These are phyloP conservation scores for Plutella xylostella DNA, from an alignment of 2,888 invertebrate genomes.

Conservation along the genomic window DNA sequence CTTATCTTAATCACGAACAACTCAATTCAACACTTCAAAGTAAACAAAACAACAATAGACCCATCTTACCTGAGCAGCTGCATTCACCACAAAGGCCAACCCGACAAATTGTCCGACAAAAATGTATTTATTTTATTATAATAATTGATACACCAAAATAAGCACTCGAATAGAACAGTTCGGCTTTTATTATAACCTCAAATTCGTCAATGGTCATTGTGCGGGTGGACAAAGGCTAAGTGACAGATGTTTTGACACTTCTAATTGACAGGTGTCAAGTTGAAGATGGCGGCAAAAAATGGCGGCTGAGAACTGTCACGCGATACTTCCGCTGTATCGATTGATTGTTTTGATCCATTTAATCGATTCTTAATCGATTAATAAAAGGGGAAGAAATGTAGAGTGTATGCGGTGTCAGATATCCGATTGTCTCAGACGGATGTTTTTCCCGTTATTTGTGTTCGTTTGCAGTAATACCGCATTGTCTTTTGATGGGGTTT, in stretches of 20 bases:
- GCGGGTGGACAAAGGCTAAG: slow-evolving; percentile 19
- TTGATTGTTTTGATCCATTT: slow-evolving; percentile 21
- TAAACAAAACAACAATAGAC: slow-evolving; percentile 10
- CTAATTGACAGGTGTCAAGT: slow-evolving; percentile 43
- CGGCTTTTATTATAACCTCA: slow-evolving; percentile 9
- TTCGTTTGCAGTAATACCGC: not conserved
- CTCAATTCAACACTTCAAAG: too few relatives aligned
- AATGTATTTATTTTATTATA: slow-evolving; percentile 30
- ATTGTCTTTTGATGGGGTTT: too few relatives aligned
- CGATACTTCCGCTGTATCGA: slow-evolving; percentile 35
- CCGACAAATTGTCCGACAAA: slow-evolving; percentile 23
- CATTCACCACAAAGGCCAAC: slow-evolving; percentile 14
- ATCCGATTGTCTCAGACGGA: too few relatives aligned
- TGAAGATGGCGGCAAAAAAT: too few relatives aligned
- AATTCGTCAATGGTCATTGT: slow-evolving; percentile 22
- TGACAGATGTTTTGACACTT: slow-evolving; percentile 29
- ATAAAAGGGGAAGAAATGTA: too few relatives aligned
- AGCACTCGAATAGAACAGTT: not conserved
- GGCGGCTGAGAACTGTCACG: slow-evolving; percentile 20
- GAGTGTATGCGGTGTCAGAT: too few relatives aligned
- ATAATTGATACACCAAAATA: slow-evolving; percentile 6
- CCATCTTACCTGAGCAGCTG: slow-evolving; percentile 31
- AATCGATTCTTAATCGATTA: too few relatives aligned
- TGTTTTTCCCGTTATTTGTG: not conserved
- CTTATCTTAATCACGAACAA: too few relatives aligned